These are phyloP conservation scores for Ormyrus rosae DNA, from an alignment of 2,888 invertebrate species.

Conservation along the genomic window DNA sequence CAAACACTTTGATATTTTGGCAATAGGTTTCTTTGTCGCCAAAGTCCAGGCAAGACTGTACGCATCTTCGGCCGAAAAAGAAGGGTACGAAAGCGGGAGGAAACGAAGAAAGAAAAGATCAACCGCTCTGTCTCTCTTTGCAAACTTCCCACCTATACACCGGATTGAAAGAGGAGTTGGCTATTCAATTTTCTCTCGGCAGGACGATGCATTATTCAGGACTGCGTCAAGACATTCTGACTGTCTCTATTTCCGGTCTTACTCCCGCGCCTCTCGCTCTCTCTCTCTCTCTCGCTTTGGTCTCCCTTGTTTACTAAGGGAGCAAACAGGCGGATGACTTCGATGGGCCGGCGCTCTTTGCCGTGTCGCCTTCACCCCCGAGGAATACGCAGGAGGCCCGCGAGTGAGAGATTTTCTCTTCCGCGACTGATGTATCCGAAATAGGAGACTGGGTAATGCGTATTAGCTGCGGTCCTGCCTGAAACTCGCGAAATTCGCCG, in stretches of 20 bases:
- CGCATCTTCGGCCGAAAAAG: background rate
- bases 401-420: conserved; percentile 47
- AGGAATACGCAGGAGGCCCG: conserved; percentile 40
- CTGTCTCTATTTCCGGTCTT: conserved; percentile 67
- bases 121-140: background rate
- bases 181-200: conserved; percentile 66
- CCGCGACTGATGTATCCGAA: conserved; percentile 54
- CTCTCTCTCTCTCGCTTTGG: conserved; percentile 29
- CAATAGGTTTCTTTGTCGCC: conserved; percentile 1
- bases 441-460: conserved; percentile 56
- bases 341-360: conserved; percentile 18
- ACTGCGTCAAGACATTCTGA: conserved; percentile 66
- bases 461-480: conserved; percentile 46
- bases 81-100: background rate
- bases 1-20: background rate
- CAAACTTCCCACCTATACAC: conserved; percentile 5
- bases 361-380: conserved; percentile 50
- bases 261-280: conserved; percentile 5
- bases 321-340: conserved; percentile 65
- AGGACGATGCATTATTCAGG: conserved; percentile 68
- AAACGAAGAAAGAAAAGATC: conserved; percentile 3
- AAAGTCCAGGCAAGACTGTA: background rate
- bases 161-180: conserved; percentile 6
- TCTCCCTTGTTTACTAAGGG: conserved; percentile 65
- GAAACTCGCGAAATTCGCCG: conserved; percentile 46